phyloP scores from a whole-genome alignment of 2,113 vertebrate genomes.

The Hippolais icterina region DNA sequence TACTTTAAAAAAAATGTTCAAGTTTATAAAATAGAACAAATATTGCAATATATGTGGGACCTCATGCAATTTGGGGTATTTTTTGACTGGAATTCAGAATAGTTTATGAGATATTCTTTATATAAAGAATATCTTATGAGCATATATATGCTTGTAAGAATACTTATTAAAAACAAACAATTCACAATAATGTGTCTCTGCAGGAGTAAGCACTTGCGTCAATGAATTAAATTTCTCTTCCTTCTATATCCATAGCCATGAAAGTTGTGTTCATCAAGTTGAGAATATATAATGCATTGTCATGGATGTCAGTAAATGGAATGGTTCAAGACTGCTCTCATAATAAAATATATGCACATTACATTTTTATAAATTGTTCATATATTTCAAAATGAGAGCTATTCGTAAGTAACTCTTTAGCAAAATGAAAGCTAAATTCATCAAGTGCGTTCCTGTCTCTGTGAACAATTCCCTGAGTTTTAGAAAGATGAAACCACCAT shows the following conservation, averaged over 20 bases:
- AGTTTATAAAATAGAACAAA: not conserved
- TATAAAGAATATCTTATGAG: not conserved
- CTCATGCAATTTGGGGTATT: not conserved
- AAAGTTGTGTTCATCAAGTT: not conserved
- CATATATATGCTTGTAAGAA: not conserved
- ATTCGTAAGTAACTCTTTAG: not conserved
- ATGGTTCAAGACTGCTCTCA: not conserved
- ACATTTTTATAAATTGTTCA: not conserved
- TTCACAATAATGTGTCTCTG: not conserved
- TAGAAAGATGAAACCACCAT: not conserved
- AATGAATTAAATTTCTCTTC: not conserved
- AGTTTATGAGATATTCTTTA: not conserved
- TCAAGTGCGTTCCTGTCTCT: not conserved
- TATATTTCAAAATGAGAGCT: not conserved
- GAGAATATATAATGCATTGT: not conserved
- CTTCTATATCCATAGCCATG: not conserved
- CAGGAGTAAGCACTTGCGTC: not conserved
- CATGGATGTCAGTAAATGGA: not conserved
- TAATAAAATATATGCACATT: not conserved
- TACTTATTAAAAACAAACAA: not conserved
- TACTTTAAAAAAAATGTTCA: not conserved
- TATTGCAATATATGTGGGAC: not conserved
- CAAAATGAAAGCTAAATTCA: conserved; percentile 7
- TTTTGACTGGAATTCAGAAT: not conserved
- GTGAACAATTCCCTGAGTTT: not conserved